These are phyloP conservation scores for Aleadryas rufinucha DNA, from an alignment of 2,113 vertebrate genomes.

Conservation along the genomic window DNA sequence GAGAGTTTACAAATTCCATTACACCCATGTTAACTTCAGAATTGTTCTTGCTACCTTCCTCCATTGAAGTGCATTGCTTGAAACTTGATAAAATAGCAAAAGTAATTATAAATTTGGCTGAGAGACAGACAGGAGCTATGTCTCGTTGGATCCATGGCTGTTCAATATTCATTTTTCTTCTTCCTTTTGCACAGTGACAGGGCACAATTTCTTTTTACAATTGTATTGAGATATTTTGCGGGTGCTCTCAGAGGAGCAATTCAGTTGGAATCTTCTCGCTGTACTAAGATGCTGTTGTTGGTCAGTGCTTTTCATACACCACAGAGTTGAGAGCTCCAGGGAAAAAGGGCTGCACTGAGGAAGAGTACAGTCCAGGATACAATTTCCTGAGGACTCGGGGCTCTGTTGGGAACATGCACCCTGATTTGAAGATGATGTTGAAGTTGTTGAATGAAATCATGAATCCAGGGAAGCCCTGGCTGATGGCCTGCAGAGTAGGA, in stretches of 20 bases:
- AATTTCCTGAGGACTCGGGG: background rate
- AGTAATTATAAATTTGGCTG: conserved; percentile 47
- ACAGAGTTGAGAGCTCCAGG: background rate
- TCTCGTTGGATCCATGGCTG: background rate
- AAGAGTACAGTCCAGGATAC: background rate
- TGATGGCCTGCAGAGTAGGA: background rate
- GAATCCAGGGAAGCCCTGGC: background rate
- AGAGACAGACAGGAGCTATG: background rate
- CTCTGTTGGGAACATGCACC: background rate
- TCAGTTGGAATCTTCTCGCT: background rate
- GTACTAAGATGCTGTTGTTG: background rate
- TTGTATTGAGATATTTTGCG: background rate
- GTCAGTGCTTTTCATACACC: background rate
- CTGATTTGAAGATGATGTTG: background rate
- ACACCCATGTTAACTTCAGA: background rate
- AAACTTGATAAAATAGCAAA: conserved; percentile 30
- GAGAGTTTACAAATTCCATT: conserved; percentile 19
- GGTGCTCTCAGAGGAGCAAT: background rate
- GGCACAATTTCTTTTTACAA: background rate
- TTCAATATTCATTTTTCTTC: conserved; percentile 29
- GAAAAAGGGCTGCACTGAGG: background rate
- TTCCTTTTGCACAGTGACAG: background rate
- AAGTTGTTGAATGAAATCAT: background rate
- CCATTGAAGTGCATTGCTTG: background rate
- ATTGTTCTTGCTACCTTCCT: background rate